Conservation (phyloP, 37 sponge, comb jelly and placozoan genomes). For the Diacarnus erythraeanus region DNA sequence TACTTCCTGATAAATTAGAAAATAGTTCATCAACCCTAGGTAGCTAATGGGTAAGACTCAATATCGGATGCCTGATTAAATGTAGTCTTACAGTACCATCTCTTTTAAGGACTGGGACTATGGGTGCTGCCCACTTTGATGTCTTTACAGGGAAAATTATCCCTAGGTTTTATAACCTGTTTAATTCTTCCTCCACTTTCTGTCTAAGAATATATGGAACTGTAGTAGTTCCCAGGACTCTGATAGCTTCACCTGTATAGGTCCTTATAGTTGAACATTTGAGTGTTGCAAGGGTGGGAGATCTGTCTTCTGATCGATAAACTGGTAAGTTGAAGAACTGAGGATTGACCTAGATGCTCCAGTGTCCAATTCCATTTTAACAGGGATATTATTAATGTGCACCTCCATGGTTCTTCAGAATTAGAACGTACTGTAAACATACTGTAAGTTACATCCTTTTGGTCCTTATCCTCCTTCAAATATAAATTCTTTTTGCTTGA, state of each 20-base stretch:
- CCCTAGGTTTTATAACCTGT: constrained; percentile 9
- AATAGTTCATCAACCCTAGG: constrained; percentile 47
- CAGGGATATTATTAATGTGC: not conserved
- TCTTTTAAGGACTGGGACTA: constrained; percentile 59
- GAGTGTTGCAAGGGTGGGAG: not conserved
- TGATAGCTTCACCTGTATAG: constrained; percentile 13
- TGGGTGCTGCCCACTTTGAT: constrained; percentile 64
- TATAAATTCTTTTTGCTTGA: too few species aligned
- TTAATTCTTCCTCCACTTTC: constrained; percentile 40
- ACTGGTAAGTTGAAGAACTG: not conserved
- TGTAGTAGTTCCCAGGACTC: constrained; percentile 4
- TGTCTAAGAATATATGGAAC: constrained; percentile 29
- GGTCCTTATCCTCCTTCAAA: not conserved
- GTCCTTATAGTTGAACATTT: not conserved
- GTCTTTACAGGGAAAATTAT: constrained; percentile 46
- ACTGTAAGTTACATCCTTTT: not conserved
- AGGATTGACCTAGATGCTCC: constrained; percentile 1
- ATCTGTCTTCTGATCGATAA: not conserved
- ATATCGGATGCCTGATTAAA: constrained; percentile 33
- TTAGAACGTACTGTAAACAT: not conserved
- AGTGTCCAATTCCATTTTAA: constrained; percentile 5
- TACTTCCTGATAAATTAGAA: too few species aligned
- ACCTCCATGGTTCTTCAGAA: not conserved
- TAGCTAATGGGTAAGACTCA: constrained; percentile 48
- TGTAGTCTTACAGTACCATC: constrained; percentile 36